These are phyloP conservation scores for Stenurella melanura DNA, from an alignment of 2,888 invertebrate genomes.

Conservation along the genomic window DNA sequence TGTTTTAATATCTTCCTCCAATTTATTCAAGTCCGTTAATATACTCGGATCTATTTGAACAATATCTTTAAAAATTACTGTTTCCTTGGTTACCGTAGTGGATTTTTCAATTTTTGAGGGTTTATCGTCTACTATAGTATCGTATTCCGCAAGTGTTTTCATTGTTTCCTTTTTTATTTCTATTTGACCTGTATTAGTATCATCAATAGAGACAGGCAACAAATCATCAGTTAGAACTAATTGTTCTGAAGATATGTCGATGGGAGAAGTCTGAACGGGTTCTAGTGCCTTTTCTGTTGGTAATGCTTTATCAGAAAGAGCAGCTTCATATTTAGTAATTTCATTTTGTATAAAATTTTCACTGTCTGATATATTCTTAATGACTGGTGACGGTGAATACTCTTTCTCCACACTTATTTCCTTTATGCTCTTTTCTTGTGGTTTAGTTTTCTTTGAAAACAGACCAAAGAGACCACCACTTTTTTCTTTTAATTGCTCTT, in stretches of 20 bases:
- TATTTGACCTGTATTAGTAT: conserved; percentile 29
- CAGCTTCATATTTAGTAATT: conserved; percentile 54
- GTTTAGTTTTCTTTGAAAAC: conserved; percentile 64
- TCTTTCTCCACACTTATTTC: conserved; percentile 33
- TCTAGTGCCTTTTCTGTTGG: not conserved
- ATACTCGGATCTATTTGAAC: conserved; percentile 46
- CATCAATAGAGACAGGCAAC: not conserved
- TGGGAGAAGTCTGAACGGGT: conserved; percentile 31
- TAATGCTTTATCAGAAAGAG: not conserved
- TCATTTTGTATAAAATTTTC: conserved; percentile 58
- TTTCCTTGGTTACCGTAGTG: conserved; percentile 55
- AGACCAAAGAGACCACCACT: conserved; percentile 62
- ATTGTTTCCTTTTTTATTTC: conserved; percentile 34
- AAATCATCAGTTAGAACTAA: not conserved
- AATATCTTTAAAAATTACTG: conserved; percentile 46
- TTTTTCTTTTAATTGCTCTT: conserved; percentile 37
- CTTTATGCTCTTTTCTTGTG: conserved; percentile 49
- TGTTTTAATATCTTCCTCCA: conserved; percentile 52
- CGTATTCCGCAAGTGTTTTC: conserved; percentile 26
- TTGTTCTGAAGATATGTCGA: conserved; percentile 12
- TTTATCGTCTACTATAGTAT: not conserved
- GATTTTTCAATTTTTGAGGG: conserved; percentile 52
- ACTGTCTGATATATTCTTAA: conserved; percentile 55
- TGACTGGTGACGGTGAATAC: conserved; percentile 39
- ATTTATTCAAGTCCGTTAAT: conserved; percentile 46